Evolutionary conservation across 2,797 vertebrate genomes (phyloP).

Genomic region (Centroberyx gerrardi): DNA sequence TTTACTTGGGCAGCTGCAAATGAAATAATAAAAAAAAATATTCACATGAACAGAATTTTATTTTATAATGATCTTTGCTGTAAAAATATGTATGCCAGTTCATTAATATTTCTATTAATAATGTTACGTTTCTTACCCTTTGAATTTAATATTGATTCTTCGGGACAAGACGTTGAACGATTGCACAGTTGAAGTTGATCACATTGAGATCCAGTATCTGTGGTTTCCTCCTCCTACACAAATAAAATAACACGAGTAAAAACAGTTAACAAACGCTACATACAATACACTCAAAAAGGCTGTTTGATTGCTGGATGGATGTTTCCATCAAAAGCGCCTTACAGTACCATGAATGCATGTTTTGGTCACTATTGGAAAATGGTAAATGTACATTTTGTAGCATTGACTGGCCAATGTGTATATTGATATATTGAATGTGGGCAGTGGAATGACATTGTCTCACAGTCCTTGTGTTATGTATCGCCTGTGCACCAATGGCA

Average conservation of each 20-base stretch:
- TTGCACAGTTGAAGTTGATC: background rate
- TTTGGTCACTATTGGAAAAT: no score
- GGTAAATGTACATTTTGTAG: no score
- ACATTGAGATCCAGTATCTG: background rate
- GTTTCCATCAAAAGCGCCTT: background rate
- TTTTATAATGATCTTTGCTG: no score
- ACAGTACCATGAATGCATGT: background rate
- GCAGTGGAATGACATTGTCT: no score
- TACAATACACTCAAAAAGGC: background rate
- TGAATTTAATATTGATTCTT: background rate
- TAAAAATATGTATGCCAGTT: no score
- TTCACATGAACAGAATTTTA: no score
- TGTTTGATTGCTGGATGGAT: background rate
- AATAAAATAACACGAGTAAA: background rate
- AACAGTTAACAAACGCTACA: no score
- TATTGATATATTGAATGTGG: no score
- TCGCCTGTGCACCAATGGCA: no score
- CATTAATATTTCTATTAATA: no score
- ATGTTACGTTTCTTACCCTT: slow-evolving; percentile 24
- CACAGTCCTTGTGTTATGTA: no score
- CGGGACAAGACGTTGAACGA: slow-evolving; percentile 1
- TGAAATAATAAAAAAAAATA: background rate
- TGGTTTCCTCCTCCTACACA: background rate
- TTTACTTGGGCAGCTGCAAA: slow-evolving; percentile 16
- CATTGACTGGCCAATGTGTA: no score